phyloP scores from a whole-genome alignment of 2,113 vertebrate species.

The Numenius arquata region DNA sequence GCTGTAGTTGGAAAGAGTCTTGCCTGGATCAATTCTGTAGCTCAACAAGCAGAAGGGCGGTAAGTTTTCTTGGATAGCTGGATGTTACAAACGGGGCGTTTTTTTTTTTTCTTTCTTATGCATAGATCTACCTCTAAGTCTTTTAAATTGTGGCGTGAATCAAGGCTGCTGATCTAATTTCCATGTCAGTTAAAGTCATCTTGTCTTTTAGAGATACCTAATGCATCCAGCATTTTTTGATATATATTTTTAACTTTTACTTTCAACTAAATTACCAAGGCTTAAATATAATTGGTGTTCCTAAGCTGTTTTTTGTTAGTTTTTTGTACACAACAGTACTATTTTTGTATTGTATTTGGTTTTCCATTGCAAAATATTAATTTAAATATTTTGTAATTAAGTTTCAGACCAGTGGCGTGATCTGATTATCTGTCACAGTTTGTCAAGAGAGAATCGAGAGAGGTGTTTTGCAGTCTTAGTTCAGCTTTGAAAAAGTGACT shows the following conservation, averaged over 20 bases:
- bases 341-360: neutral
- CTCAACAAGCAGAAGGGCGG: conserved; percentile 94
- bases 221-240: neutral
- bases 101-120: neutral
- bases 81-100: neutral
- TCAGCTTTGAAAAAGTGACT: neutral
- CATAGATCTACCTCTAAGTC: neutral
- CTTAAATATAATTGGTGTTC: neutral
- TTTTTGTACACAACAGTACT: neutral
- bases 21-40: conserved; percentile 90
- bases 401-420: neutral
- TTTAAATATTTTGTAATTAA: neutral
- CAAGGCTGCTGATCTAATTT: neutral
- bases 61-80: conserved; percentile 60
- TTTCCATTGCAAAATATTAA: neutral
- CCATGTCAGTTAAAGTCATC: neutral
- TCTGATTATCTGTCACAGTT: neutral
- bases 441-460: neutral
- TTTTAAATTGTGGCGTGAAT: neutral
- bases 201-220: neutral
- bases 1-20: conserved; percentile 84
- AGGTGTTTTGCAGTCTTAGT: neutral
- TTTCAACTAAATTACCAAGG: neutral
- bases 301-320: neutral
- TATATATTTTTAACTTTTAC: neutral